A percentile compares a stretch with the other conserved stretches of the same genome.
phyloP scores from a whole-genome alignment of 2,888 invertebrate species.

The Hirtodrosophila alboralis region DNA sequence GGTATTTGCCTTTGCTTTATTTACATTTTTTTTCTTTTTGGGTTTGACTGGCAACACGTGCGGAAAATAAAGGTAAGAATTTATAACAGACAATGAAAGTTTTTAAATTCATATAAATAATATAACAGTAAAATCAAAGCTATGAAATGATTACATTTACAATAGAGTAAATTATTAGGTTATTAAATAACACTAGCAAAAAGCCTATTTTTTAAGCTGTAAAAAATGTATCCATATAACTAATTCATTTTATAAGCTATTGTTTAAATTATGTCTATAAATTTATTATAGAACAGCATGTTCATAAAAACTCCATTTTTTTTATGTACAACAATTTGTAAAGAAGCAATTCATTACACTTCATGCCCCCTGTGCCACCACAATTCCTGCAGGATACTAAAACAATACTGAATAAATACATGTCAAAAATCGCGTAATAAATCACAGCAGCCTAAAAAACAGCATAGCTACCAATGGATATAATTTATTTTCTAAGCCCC shows the following conservation, averaged over 20 bases:
- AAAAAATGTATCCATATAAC: too few relatives aligned
- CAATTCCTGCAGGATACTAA: background rate
- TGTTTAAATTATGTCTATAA: constrained; percentile 9
- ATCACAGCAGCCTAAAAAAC: constrained; percentile 54
- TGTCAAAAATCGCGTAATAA: constrained; percentile 73
- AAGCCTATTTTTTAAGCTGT: too few relatives aligned
- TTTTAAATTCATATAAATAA: constrained; percentile 8
- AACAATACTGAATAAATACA: constrained; percentile 45
- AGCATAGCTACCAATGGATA: constrained; percentile 27
- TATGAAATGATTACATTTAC: too few relatives aligned
- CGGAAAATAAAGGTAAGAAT: constrained; percentile 18
- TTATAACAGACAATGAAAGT: background rate
- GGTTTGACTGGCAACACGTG: constrained; percentile 30
- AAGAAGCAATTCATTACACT: constrained; percentile 51
- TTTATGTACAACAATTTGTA: constrained; percentile 21
- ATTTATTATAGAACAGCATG: constrained; percentile 43
- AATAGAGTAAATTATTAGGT: too few relatives aligned
- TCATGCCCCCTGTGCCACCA: background rate
- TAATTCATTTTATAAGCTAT: constrained; percentile 16
- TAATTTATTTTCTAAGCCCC: constrained; percentile 70
- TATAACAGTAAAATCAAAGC: too few relatives aligned
- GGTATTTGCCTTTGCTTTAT: constrained; percentile 2
- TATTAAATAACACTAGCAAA: too few relatives aligned
- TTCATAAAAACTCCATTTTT: constrained; percentile 12
- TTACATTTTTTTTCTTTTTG: constrained; percentile 17